phyloP scores from a whole-genome alignment of 2,888 invertebrate genomes.

The Agrochola lota region DNA sequence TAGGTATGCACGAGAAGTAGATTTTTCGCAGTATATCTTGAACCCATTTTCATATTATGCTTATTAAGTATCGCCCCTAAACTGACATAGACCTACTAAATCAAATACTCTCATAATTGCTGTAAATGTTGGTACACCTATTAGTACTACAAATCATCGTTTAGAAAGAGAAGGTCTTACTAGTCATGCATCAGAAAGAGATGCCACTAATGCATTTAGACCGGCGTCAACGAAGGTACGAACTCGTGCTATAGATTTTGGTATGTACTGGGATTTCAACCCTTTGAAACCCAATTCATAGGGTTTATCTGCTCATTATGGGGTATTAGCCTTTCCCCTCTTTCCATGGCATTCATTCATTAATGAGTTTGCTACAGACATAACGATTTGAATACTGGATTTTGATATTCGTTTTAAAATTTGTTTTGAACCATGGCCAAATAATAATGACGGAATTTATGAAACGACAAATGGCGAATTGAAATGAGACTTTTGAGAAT shows the following conservation, averaged over 20 bases:
- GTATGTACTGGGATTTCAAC: conserved; percentile 30
- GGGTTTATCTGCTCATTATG: conserved; percentile 52
- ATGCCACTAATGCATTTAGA: conserved; percentile 2
- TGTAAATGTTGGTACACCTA: background rate
- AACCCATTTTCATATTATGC: background rate
- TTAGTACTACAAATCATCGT: conserved; percentile 5
- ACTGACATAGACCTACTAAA: background rate
- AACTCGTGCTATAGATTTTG: conserved; percentile 15
- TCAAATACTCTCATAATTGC: background rate
- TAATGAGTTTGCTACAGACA: conserved; percentile 38
- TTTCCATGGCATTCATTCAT: conserved; percentile 19
- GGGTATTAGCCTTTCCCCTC: conserved; percentile 43
- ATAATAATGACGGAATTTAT: conserved; percentile 4
- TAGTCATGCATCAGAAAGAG: conserved; percentile 13
- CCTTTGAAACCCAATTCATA: conserved; percentile 44
- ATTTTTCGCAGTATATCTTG: background rate
- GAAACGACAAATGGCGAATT: background rate
- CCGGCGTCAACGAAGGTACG: conserved; percentile 6
- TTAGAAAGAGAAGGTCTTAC: conserved; percentile 4
- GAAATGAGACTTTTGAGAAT: background rate
- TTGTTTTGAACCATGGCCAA: background rate
- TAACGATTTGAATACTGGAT: conserved; percentile 4
- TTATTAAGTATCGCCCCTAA: background rate
- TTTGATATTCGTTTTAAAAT: background rate
- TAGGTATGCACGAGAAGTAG: background rate